Conservation (phyloP, 2,113 vertebrate species). For the Nothobranchius furzeri region DNA sequence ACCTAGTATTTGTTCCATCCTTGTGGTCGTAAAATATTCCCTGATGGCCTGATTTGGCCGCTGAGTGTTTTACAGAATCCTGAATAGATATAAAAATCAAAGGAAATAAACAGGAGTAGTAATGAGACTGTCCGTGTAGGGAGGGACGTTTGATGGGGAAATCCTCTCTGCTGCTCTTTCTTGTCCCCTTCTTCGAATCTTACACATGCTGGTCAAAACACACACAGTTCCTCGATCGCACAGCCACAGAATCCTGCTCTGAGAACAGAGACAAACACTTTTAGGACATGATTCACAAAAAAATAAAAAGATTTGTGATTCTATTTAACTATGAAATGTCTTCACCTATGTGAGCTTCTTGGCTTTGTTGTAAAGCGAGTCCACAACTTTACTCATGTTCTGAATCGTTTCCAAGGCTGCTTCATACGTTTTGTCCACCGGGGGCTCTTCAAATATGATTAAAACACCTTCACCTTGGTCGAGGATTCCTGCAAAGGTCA, state of each 20-base stretch:
- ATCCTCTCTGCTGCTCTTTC: slow-evolving; percentile 80
- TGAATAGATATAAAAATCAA: slow-evolving; percentile 81
- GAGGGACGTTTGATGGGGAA: slow-evolving; percentile 77
- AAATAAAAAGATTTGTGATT: neutral
- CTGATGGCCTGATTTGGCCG: slow-evolving; percentile 90
- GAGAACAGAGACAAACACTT: slow-evolving; percentile 54
- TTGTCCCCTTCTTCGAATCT: slow-evolving; percentile 78
- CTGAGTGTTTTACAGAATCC: slow-evolving; percentile 91
- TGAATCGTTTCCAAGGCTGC: slow-evolving; percentile 98
- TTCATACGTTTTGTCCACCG: slow-evolving; percentile 98
- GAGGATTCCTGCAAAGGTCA: slow-evolving; percentile 85
- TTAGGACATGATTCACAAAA: neutral
- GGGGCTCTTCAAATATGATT: slow-evolving; percentile 98
- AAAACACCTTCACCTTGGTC: slow-evolving; percentile 98
- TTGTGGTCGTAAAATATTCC: slow-evolving; percentile 92
- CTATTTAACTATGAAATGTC: neutral
- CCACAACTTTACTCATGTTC: slow-evolving; percentile 99
- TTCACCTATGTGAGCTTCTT: slow-evolving; percentile 99
- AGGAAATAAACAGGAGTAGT: slow-evolving; percentile 62
- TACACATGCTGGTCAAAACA: slow-evolving; percentile 94
- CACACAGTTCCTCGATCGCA: slow-evolving; percentile 89
- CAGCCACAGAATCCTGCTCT: slow-evolving; percentile 83
- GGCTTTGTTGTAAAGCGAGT: slow-evolving; percentile 99
- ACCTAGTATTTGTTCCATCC: slow-evolving; percentile 69
- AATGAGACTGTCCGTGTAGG: slow-evolving; percentile 85